Percentiles rank a stretch among this genome's conserved stretches.
phyloP scores from a whole-genome alignment of 2,113 vertebrate species.

The Anser cygnoides region DNA sequence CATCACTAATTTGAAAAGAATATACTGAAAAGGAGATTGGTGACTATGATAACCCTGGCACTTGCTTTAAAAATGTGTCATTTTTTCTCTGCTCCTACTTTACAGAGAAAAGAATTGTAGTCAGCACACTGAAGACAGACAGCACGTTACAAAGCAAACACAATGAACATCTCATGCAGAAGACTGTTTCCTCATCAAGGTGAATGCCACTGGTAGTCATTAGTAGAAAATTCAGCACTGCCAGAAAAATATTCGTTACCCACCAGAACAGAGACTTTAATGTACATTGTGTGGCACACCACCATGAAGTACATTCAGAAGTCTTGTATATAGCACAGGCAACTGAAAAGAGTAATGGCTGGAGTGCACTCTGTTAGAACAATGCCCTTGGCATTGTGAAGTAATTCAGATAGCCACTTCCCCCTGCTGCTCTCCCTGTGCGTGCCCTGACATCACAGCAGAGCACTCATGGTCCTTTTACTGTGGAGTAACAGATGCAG shows the following conservation, averaged over 20 bases:
- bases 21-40: neutral
- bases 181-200: neutral
- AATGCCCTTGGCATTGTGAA: neutral
- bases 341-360: neutral
- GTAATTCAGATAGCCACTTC: neutral
- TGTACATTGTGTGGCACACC: neutral
- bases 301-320: neutral
- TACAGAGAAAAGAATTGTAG: neutral
- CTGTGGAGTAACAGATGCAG: neutral
- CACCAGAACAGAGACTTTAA: neutral
- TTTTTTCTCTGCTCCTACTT: neutral
- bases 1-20: conserved; percentile 24
- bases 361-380: conserved; percentile 7
- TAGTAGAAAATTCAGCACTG: neutral
- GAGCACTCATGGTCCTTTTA: neutral
- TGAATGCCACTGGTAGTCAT: neutral
- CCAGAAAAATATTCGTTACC: neutral
- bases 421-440: neutral
- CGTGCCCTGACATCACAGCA: neutral
- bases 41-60: neutral
- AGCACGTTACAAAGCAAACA: neutral
- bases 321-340: neutral
- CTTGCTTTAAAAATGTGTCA: neutral
- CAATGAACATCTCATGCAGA: neutral
- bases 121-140: neutral